Base-by-base conservation (phyloP, 1,140 invertebrate species). In the Tetramorium alpestre region DNA sequence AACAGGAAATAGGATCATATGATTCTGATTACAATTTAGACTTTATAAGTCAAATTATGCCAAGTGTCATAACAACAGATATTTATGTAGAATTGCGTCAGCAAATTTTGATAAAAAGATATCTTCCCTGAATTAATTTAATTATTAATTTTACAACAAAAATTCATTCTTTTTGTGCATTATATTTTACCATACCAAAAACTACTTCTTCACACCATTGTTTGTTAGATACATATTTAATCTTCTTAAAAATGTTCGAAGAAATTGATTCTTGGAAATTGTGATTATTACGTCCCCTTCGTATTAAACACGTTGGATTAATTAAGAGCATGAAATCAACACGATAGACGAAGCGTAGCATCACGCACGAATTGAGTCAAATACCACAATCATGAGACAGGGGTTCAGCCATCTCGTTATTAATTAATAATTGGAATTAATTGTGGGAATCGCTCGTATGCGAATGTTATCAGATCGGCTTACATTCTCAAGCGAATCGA, bases 401-500 rank as follows among this genome's bases (percentile, higher is more conserved):
- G 64, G 47, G 69, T 38, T 51, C 60, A 62, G 41, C 8, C 11
- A 54, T 56, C 49, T 51, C 33, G 75, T 56, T 84, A 64, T 91
- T 88, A 88, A 91, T 91, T 91, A 88, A 88, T 89, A 64, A 87
- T n/a, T 77, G 44, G 70, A 70, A 13, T 64, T 69, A 69, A 69
- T 69, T 69, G 44, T 69, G 11, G 41, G 65, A 69, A 67, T 44
- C 25, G 41, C 44, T 62, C 11, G 60, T 87, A 80, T 65, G 64
- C 58, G 73, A 85, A 22, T 47, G 51, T 90, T 90, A 87, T 91
- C 87, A 47, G 64, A 90, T 87, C 70, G 41, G 38, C 65, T 47
- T 69, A 58, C 70, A 60, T 82, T 80, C 33, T 54, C 44, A 18
- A 25, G 25, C 28, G 22, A 81, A 33, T 73, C 58, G 7, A 62